A percentile compares a stretch with the other conserved stretches of the same genome.
Evolutionary conservation across 2,888 invertebrate genomes (phyloP).

Genomic region (Cephus sareptanus): DNA sequence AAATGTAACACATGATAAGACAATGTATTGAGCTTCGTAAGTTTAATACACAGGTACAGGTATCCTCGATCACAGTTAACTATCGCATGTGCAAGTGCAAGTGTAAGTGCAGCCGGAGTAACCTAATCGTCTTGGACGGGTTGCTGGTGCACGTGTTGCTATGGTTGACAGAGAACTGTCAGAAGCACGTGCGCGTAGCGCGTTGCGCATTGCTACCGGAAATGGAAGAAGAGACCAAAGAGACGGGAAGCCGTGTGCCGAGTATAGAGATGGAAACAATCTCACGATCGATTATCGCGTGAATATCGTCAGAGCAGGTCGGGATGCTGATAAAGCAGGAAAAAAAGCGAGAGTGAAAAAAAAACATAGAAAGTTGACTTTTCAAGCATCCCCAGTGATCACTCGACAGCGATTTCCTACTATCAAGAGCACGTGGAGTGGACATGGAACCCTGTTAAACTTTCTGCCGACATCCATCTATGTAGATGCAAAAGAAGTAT

Average conservation of each 20-base stretch:
- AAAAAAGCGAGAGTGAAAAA: background rate
- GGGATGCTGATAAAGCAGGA: background rate
- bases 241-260: background rate
- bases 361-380: background rate
- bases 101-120: background rate
- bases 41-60: background rate
- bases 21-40: background rate
- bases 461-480: background rate
- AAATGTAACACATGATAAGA: background rate
- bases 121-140: background rate
- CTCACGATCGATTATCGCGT: background rate
- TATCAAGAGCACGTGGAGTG: background rate
- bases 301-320: background rate
- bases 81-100: background rate
- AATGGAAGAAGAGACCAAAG: background rate
- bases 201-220: background rate
- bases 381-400: background rate
- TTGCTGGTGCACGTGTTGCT: background rate
- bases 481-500: background rate
- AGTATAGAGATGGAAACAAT: background rate
- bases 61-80: background rate
- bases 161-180: background rate
- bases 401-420: background rate
- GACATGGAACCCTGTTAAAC: background rate
- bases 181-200: background rate